These are phyloP conservation scores for Campylorhamphus procurvoides DNA, from an alignment of 2,113 vertebrate genomes.

Conservation along the genomic window DNA sequence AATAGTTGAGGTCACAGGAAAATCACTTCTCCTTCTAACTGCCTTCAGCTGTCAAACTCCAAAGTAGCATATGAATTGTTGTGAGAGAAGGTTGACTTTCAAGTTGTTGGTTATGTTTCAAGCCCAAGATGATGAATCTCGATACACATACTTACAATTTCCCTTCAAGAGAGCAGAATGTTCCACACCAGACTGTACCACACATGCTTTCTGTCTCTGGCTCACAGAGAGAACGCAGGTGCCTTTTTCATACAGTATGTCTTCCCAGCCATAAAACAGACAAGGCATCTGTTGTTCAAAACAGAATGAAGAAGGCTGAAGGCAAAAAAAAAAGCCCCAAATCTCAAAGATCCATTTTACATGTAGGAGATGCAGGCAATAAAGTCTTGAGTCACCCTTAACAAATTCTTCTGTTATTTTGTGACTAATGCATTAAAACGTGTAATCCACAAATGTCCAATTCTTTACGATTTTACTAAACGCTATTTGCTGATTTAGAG, in stretches of 20 bases:
- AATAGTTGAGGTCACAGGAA: not conserved
- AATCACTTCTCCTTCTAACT: not conserved
- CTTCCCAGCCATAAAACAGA: not conserved
- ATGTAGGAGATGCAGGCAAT: not conserved
- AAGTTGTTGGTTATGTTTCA: rapidly evolving
- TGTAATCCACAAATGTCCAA: not conserved
- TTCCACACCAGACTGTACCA: not conserved
- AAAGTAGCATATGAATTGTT: not conserved
- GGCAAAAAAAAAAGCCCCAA: not conserved
- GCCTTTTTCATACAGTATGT: not conserved
- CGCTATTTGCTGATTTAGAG: slow-evolving; percentile 16
- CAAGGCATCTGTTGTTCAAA: not conserved
- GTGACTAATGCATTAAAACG: slow-evolving; percentile 30
- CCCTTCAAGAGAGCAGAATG: not conserved
- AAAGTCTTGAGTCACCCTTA: slow-evolving; percentile 24
- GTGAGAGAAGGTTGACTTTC: not conserved
- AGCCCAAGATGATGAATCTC: not conserved
- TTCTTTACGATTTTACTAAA: slow-evolving; percentile 14
- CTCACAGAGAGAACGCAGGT: not conserved
- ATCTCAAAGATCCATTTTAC: not conserved
- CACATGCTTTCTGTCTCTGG: rapidly evolving
- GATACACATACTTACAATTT: not conserved
- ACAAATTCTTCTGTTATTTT: not conserved
- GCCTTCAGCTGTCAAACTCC: not conserved
- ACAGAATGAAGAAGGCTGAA: not conserved